phyloP scores from a whole-genome alignment of 2,888 invertebrate genomes.

The Elysia crispata region DNA sequence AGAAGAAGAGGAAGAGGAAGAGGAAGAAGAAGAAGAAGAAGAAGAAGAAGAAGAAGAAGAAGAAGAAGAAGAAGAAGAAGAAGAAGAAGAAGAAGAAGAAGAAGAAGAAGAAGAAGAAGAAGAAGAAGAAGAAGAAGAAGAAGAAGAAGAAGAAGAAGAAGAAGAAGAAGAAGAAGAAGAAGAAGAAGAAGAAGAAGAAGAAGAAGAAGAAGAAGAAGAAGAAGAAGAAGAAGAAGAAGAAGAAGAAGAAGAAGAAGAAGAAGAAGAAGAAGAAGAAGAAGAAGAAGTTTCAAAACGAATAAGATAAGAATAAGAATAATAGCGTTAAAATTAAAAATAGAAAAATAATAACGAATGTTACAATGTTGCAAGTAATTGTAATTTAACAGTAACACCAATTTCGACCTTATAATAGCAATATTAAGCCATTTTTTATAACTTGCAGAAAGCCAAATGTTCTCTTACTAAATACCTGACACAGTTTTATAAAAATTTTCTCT shows the following conservation, averaged over 20 bases:
- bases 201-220: not conserved
- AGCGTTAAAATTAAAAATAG: too few relatives aligned
- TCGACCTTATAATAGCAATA: too few relatives aligned
- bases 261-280: slow-evolving; percentile 9
- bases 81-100: not conserved
- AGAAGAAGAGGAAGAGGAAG: not conserved
- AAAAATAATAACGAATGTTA: too few relatives aligned
- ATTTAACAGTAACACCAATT: too few relatives aligned
- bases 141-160: not conserved
- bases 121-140: not conserved
- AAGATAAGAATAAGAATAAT: too few relatives aligned
- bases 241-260: slow-evolving; percentile 9
- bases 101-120: not conserved
- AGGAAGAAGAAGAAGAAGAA: not conserved
- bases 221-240: slow-evolving; percentile 9
- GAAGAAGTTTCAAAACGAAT: too few relatives aligned
- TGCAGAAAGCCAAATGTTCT: too few relatives aligned
- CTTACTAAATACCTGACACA: too few relatives aligned
- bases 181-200: slow-evolving; percentile 3
- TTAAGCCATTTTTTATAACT: too few relatives aligned
- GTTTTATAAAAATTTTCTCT: too few relatives aligned
- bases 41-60: not conserved
- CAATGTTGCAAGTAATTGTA: too few relatives aligned
- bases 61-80: not conserved
- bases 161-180: not conserved